These are phyloP conservation scores for Rhopalosiphum maidis DNA, from an alignment of 1,140 invertebrate genomes.

Conservation along the genomic window DNA sequence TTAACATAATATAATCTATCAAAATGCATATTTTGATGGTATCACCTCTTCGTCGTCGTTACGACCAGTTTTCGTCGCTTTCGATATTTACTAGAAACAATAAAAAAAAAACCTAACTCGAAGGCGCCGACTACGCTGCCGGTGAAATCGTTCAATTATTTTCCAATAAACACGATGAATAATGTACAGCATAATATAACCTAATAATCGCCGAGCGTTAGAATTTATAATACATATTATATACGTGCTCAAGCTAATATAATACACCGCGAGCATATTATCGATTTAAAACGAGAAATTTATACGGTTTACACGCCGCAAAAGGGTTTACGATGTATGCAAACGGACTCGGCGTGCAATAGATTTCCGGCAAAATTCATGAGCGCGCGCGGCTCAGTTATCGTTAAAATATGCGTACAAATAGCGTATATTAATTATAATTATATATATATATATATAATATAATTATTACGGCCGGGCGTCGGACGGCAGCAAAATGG, in stretches of 20 bases:
- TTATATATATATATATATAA: not conserved
- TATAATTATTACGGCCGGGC: not conserved
- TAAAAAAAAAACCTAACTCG: not conserved
- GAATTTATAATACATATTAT: not conserved
- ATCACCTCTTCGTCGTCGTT: not conserved
- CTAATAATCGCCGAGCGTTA: not conserved
- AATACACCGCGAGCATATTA: not conserved
- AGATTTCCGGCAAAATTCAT: not conserved
- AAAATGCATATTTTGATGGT: not conserved
- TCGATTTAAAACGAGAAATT: constrained; percentile 41
- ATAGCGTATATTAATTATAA: not conserved
- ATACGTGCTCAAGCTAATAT: not conserved
- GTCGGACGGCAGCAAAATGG: not conserved
- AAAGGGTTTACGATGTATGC: constrained; percentile 15
- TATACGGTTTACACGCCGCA: constrained; percentile 10
- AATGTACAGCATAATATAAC: not conserved
- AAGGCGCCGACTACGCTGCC: not conserved
- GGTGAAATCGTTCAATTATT: constrained; percentile 24
- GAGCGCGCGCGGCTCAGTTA: not conserved
- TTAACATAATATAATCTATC: not conserved
- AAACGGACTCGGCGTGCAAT: not conserved
- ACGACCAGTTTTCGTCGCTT: not conserved
- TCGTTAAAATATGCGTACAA: constrained; percentile 23
- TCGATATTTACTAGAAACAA: constrained; percentile 9
- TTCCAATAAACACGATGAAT: not conserved